These are phyloP conservation scores for Apoderus coryli DNA, from an alignment of 2,888 invertebrate species.

Conservation along the genomic window DNA sequence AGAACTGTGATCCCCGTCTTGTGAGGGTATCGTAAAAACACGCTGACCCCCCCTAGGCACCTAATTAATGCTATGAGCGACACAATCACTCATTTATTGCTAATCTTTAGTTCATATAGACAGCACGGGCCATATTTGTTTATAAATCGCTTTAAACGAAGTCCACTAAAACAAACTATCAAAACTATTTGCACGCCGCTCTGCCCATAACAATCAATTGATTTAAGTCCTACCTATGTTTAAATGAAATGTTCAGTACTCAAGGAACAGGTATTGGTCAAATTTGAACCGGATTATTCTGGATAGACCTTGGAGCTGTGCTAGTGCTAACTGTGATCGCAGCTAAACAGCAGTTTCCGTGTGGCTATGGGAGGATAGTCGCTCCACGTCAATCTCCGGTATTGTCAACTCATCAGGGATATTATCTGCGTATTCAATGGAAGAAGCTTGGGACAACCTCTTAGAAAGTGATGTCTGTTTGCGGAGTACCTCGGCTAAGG, in stretches of 20 bases:
- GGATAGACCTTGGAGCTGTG: conserved; percentile 12
- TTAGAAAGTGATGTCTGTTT: conserved; percentile 87
- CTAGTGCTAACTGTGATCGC: no score
- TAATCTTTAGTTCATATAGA: conserved; percentile 30
- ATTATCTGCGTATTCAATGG: conserved; percentile 83
- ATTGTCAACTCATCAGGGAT: conserved; percentile 78
- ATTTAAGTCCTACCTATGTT: conserved; percentile 4
- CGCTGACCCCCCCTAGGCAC: conserved; percentile 29
- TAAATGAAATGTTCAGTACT: conserved; percentile 1
- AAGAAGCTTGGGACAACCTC: conserved; percentile 82
- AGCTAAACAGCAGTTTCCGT: conserved; percentile 85
- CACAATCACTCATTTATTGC: conserved; percentile 31
- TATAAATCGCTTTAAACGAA: conserved; percentile 18
- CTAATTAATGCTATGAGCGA: conserved; percentile 33
- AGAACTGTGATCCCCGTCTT: conserved; percentile 27
- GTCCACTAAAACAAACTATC: conserved; percentile 2
- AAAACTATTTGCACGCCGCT: conserved; percentile 2
- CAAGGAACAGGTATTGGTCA: conserved; percentile 10
- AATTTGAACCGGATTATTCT: no score
- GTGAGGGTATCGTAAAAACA: conserved; percentile 19
- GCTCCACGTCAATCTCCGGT: conserved; percentile 85
- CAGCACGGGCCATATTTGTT: conserved; percentile 23
- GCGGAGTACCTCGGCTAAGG: conserved; percentile 83
- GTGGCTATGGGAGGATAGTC: conserved; percentile 84
- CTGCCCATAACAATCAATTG: no score